Evolutionary conservation across 2,113 vertebrate species (phyloP).

Genomic region (Pithys albifrons): DNA sequence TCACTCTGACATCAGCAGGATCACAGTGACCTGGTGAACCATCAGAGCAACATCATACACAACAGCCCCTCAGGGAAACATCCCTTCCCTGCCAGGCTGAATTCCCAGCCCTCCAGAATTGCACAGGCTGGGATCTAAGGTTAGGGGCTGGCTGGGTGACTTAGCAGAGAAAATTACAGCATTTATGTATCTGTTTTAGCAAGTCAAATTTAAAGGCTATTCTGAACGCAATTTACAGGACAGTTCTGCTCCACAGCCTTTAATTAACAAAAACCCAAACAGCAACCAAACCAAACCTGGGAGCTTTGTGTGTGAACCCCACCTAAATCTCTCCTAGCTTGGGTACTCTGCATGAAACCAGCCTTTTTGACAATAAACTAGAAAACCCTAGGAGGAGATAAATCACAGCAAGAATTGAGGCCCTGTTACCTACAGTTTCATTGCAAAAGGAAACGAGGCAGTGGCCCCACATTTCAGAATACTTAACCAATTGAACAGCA

Average conservation of each 20-base stretch:
- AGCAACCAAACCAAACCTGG: not conserved
- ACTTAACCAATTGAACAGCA: not conserved
- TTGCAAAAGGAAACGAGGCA: not conserved
- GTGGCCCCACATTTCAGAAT: not conserved
- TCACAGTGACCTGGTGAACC: not conserved
- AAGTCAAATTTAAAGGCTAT: not conserved
- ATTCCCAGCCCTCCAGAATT: not conserved
- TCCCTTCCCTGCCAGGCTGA: not conserved
- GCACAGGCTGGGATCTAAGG: not conserved
- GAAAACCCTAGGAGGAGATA: not conserved
- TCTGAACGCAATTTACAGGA: not conserved
- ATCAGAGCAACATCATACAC: not conserved
- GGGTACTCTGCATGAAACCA: not conserved
- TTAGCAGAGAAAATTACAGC: not conserved
- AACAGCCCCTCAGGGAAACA: too few relatives aligned
- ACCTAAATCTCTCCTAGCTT: not conserved
- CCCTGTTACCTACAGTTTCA: not conserved
- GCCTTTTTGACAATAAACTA: not conserved
- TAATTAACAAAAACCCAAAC: not conserved
- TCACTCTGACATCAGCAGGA: fast-evolving
- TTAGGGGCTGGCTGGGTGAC: too few relatives aligned
- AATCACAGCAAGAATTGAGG: not conserved
- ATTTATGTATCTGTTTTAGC: not conserved
- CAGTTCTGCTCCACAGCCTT: not conserved
- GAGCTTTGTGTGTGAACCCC: not conserved